Evolutionary conservation across 2,113 vertebrate genomes (phyloP).

Genomic region (Odocoileus virginianus): DNA sequence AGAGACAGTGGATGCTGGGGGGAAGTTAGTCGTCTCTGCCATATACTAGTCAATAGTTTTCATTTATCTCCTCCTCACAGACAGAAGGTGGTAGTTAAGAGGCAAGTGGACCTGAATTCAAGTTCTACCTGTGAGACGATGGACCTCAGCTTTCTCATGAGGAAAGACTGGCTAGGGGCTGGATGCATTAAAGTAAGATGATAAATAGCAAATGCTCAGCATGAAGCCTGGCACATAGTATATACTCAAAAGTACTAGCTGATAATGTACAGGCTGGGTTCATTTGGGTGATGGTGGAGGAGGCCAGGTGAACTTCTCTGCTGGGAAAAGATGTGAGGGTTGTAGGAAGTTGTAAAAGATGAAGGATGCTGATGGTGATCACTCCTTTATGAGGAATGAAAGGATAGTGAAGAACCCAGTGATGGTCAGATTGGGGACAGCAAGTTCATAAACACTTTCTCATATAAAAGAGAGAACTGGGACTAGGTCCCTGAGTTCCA

Average conservation of each 20-base stretch:
- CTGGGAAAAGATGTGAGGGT: neutral
- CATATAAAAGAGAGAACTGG: neutral
- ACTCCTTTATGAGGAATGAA: neutral
- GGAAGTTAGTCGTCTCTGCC: neutral
- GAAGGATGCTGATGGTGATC: neutral
- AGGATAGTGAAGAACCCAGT: neutral
- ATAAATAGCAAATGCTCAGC: too few species aligned
- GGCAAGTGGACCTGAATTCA: neutral
- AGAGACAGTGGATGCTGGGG: neutral
- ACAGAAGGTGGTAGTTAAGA: neutral
- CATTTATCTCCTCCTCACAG: neutral
- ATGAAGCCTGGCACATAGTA: neutral
- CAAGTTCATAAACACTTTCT: neutral
- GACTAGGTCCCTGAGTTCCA: neutral
- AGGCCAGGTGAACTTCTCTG: neutral
- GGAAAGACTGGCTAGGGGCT: neutral
- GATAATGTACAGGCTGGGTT: neutral
- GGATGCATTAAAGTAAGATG: neutral
- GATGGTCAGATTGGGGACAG: neutral
- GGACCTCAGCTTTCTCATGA: neutral
- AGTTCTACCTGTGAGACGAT: neutral
- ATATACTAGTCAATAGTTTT: neutral
- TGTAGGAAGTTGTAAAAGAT: neutral
- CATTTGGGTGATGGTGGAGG: neutral
- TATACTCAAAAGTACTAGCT: neutral